Conservation (phyloP, 2,888 invertebrate genomes). For the Platycheirus albimanus region DNA sequence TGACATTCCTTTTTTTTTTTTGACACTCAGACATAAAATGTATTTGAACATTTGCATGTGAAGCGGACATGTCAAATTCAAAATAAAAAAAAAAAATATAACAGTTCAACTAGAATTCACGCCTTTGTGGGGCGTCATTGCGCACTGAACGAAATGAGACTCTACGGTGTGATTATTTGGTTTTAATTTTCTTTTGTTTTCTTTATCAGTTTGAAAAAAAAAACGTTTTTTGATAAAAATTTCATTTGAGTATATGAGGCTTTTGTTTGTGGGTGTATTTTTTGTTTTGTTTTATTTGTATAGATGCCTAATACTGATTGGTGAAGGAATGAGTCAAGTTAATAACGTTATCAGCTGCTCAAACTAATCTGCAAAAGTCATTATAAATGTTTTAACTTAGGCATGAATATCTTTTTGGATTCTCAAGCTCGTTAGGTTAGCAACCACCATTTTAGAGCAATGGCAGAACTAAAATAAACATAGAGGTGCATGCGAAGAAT, state of each 20-base stretch:
- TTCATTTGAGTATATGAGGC: conserved; percentile 24
- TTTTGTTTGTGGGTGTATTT: conserved; percentile 26
- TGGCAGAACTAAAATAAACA: too few species aligned
- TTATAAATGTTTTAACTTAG: too few species aligned
- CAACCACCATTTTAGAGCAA: too few species aligned
- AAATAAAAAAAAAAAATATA: too few species aligned
- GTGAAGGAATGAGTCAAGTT: too few species aligned
- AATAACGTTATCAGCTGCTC: too few species aligned
- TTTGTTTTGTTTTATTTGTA: background rate
- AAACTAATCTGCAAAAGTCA: too few species aligned
- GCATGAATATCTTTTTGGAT: too few species aligned
- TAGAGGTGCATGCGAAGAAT: too few species aligned
- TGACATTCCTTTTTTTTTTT: conserved; percentile 16
- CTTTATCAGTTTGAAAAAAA: conserved; percentile 44
- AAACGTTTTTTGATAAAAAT: conserved; percentile 55
- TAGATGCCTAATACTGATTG: too few species aligned
- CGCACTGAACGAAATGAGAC: conserved; percentile 36
- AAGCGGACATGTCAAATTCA: conserved; percentile 57
- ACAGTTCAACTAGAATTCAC: conserved; percentile 56
- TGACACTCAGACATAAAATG: background rate
- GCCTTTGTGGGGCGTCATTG: conserved; percentile 64
- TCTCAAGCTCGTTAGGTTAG: too few species aligned
- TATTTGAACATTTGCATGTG: conserved; percentile 64
- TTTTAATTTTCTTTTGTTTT: conserved; percentile 1
- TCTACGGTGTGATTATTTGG: conserved; percentile 41